Evolutionary conservation across 2,113 vertebrate species (phyloP).

Genomic region (Platichthys stellatus): DNA sequence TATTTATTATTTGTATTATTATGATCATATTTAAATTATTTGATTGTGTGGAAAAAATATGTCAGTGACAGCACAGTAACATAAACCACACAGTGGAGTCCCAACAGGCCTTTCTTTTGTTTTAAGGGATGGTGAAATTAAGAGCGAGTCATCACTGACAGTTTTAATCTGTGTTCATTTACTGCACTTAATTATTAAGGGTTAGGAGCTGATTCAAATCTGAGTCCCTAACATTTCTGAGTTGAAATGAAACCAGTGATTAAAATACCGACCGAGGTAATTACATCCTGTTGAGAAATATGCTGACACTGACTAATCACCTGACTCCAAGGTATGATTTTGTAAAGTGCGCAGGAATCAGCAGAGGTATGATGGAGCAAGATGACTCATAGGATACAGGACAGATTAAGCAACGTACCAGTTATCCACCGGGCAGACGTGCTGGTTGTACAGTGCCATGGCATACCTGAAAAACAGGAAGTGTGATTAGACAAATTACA

Average conservation of each 20-base stretch:
- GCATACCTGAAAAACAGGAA: slow-evolving; percentile 83
- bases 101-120: slow-evolving; percentile 17
- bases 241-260: not conserved
- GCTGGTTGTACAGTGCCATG: slow-evolving; percentile 92
- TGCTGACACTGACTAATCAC: not conserved
- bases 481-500: slow-evolving; percentile 22
- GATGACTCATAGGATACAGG: not conserved
- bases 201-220: not conserved
- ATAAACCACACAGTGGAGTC: not conserved
- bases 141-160: too few species aligned
- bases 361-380: not conserved
- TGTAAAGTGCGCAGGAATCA: not conserved
- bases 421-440: slow-evolving; percentile 91
- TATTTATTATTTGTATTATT: too few species aligned
- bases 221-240: not conserved
- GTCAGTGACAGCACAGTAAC: too few species aligned
- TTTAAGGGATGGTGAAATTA: not conserved
- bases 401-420: slow-evolving; percentile 78
- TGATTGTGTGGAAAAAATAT: too few species aligned
- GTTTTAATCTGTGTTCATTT: not conserved
- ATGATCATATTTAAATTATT: too few species aligned
- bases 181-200: not conserved
- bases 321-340: not conserved
- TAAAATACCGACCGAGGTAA: slow-evolving; percentile 2
- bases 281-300: not conserved